Evolutionary conservation across 2,113 vertebrate species (phyloP).

Genomic region (Chaetodon trifascialis): DNA sequence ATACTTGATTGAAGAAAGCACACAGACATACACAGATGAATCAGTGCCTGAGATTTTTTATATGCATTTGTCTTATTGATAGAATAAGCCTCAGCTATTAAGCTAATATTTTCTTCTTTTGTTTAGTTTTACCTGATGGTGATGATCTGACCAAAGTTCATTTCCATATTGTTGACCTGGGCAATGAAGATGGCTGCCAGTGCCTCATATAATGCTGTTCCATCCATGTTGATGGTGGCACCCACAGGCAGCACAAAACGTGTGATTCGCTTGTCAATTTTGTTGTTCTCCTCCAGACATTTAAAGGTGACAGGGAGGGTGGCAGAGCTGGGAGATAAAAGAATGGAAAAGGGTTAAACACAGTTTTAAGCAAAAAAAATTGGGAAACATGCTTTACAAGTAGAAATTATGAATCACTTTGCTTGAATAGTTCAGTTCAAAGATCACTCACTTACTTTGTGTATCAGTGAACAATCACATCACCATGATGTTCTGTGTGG

Average conservation of each 20-base stretch:
- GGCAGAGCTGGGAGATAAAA: slow-evolving; percentile 87
- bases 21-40: background rate
- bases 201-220: slow-evolving; percentile 96
- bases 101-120: background rate
- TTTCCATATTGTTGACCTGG: slow-evolving; percentile 97
- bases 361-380: background rate
- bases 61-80: background rate
- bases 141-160: slow-evolving; percentile 98
- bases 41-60: background rate
- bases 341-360: background rate
- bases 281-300: slow-evolving; percentile 96
- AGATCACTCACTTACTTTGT: background rate
- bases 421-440: background rate
- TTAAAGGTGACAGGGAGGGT: slow-evolving; percentile 97
- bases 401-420: background rate
- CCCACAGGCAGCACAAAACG: slow-evolving; percentile 96
- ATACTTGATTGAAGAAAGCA: slow-evolving; percentile 84
- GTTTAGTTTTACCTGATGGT: slow-evolving; percentile 91
- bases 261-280: slow-evolving; percentile 94
- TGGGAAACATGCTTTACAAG: background rate
- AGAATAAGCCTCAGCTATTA: background rate
- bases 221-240: slow-evolving; percentile 98
- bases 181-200: slow-evolving; percentile 98
- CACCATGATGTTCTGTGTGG: background rate
- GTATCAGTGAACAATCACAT: background rate